Evolutionary conservation across 2,797 vertebrate genomes (phyloP).

Genomic region (Acanthurus lineatus): DNA sequence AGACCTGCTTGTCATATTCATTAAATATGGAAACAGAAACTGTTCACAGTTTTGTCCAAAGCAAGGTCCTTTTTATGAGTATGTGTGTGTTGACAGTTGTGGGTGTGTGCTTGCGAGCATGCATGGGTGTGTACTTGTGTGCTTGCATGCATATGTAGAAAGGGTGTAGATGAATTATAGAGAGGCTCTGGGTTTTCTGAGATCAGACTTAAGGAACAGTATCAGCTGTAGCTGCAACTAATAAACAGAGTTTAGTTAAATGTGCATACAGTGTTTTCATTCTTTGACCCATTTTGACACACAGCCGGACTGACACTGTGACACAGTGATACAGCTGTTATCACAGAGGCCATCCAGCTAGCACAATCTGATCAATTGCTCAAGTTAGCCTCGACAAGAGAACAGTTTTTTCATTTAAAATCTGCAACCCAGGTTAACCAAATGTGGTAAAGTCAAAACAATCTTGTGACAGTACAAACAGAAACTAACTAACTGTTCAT

Average conservation of each 20-base stretch:
- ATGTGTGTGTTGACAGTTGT: slow-evolving; percentile 16
- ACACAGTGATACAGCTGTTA: slow-evolving; percentile 16
- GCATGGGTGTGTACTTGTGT: slow-evolving; percentile 23
- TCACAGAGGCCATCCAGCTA: background rate
- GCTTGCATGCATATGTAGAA: slow-evolving; percentile 15
- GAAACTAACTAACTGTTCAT: slow-evolving; percentile 16
- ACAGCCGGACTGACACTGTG: slow-evolving; percentile 14
- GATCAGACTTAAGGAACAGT: slow-evolving; percentile 18
- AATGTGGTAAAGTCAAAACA: background rate
- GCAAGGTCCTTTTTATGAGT: background rate
- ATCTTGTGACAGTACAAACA: slow-evolving; percentile 7
- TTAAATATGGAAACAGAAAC: slow-evolving; percentile 71
- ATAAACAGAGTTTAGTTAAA: slow-evolving; percentile 6
- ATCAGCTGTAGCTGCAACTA: slow-evolving; percentile 38
- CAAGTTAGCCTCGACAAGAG: background rate
- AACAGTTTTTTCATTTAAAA: background rate
- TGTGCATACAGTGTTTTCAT: slow-evolving; percentile 7
- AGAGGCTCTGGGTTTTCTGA: slow-evolving; percentile 45
- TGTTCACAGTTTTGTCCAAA: slow-evolving; percentile 42
- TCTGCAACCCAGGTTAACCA: background rate
- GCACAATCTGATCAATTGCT: background rate
- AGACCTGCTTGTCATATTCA: slow-evolving; percentile 43
- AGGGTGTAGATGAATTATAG: slow-evolving; percentile 60
- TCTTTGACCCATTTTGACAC: slow-evolving; percentile 24
- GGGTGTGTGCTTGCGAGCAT: slow-evolving; percentile 21